Base-by-base conservation (phyloP, 2,113 vertebrate species). In the Odontophorus gujanensis region DNA sequence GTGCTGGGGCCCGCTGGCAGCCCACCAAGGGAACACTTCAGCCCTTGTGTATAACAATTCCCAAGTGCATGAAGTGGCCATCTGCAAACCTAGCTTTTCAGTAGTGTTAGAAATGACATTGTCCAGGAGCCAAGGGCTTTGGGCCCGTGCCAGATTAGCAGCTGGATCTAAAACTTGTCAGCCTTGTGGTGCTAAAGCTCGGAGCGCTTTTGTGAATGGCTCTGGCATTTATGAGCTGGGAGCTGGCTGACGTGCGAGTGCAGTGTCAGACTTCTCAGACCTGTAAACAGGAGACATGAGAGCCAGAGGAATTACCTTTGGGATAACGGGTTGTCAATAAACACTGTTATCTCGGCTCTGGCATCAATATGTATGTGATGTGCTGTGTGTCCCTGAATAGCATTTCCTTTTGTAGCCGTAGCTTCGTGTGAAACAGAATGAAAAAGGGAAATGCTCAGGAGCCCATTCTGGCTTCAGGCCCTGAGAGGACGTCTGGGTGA, bases 41-140 rank as follows among this genome's bases (percentile, higher is more conserved):
- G 82, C 68, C 72, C 94, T 94, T 87, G 84, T 87, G 91, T 55
- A 2, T 62, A 81, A 90, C 96, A 87, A 71, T 94, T 65, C 93
- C 89, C 0, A 0, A 88, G 94, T 58, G 85, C 93, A 18, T 91
- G 79, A 91, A 95, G 95, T 95, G 95, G 94, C 95, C 95, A 96
- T 95, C 94, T 96, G 96, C 93, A 92, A 96, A 95, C 92, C 79
- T 93, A 78, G 94, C 90, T 94, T 94, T 95, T 94, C 92, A 95
- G 88, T 24, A 17, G 76, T 32, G 73, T 92, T 94, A 95, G 94
- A 84, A 95, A 86, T 91, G 94, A 95, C 94, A 91, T 91, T 96
- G 94, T 95, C 93, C 87, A 86, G 87, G 90, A 97, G 90, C 89
- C 94, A 95, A 95, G 85, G 93, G 92, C 75, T 94, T 95, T 97